Evolutionary conservation across 2,888 invertebrate genomes (phyloP).

Genomic region (Polyommatus iphigenia): DNA sequence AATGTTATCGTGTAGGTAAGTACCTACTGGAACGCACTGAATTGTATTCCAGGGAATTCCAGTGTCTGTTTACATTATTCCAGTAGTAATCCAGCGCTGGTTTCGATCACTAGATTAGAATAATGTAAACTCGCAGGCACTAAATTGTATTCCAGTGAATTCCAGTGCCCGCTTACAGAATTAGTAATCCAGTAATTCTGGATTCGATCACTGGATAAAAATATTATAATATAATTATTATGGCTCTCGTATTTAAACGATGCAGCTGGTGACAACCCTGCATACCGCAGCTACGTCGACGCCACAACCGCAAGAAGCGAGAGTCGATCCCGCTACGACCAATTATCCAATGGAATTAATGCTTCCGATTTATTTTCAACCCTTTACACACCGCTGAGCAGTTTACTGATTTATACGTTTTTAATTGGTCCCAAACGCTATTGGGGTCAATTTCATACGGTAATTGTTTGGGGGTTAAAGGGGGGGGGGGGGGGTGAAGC

Average conservation of each 20-base stretch:
- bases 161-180: too few relatives aligned
- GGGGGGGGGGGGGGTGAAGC: too few relatives aligned
- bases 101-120: too few relatives aligned
- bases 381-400: conserved; percentile 38
- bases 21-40: too few relatives aligned
- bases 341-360: conserved; percentile 50
- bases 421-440: conserved; percentile 40
- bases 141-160: too few relatives aligned
- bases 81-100: too few relatives aligned
- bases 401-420: conserved; percentile 46
- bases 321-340: conserved; percentile 48
- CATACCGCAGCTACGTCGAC: conserved; percentile 41
- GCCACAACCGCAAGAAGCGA: conserved; percentile 48
- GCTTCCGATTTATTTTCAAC: conserved; percentile 44
- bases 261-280: conserved; percentile 39
- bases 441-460: conserved; percentile 31
- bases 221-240: background rate
- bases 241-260: background rate
- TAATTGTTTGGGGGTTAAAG: conserved; percentile 16
- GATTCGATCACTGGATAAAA: too few relatives aligned
- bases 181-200: too few relatives aligned
- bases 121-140: too few relatives aligned
- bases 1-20: too few relatives aligned
- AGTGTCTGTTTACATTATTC: too few relatives aligned
- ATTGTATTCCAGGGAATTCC: too few relatives aligned